These are phyloP conservation scores for Metaphire vulgaris DNA, from an alignment of 1,140 invertebrate genomes.

Conservation along the genomic window DNA sequence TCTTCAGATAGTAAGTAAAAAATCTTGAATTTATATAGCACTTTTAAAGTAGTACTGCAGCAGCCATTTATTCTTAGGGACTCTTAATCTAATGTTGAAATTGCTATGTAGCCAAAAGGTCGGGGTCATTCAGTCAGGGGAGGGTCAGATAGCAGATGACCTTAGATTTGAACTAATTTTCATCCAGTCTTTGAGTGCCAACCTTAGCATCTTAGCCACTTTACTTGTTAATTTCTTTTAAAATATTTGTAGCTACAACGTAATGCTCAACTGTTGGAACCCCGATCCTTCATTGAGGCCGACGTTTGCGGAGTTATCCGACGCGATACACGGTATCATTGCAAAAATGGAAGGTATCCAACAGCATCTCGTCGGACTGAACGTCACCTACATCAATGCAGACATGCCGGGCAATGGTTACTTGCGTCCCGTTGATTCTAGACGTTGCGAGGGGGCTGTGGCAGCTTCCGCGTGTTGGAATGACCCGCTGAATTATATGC, in stretches of 20 bases:
- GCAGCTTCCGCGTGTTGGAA: background rate
- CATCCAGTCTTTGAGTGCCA: background rate
- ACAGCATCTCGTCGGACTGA: background rate
- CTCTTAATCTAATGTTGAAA: too few relatives aligned
- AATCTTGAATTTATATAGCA: too few relatives aligned
- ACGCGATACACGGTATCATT: conserved; percentile 63
- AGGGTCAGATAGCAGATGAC: too few relatives aligned
- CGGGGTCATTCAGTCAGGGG: too few relatives aligned
- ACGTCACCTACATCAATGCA: background rate
- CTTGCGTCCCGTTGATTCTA: background rate
- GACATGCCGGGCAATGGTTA: background rate
- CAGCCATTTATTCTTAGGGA: too few relatives aligned
- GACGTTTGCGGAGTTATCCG: conserved; percentile 66
- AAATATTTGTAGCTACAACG: conserved; percentile 60
- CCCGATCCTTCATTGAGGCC: conserved; percentile 68
- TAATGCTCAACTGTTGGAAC: conserved; percentile 80
- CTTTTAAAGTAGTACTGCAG: too few relatives aligned
- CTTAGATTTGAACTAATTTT: too few relatives aligned
- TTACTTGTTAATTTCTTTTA: too few relatives aligned
- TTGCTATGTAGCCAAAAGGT: too few relatives aligned
- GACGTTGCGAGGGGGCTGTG: background rate
- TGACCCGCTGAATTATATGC: background rate
- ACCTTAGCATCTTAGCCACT: background rate
- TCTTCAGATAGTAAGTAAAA: too few relatives aligned
- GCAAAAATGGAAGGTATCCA: conserved; percentile 12